Percentiles rank a stretch among this genome's conserved stretches.
These are phyloP conservation scores for Eupelmus urozonus DNA, from an alignment of 2,888 invertebrate genomes.

Conservation along the genomic window DNA sequence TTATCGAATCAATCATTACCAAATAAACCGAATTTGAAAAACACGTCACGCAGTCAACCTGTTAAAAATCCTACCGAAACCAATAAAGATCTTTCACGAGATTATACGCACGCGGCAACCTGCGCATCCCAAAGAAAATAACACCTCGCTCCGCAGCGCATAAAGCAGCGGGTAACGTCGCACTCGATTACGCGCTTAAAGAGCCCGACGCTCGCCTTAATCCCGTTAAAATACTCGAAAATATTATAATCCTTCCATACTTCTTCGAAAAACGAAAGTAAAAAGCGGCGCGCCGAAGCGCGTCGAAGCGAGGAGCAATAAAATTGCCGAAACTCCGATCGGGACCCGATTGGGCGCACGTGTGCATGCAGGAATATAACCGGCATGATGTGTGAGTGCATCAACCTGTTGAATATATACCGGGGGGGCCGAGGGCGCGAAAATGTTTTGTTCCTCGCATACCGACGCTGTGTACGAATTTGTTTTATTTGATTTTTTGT, in stretches of 20 bases:
- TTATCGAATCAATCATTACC: too few species aligned
- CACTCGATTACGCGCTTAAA: neutral
- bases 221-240: constrained; percentile 6
- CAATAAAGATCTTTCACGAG: neutral
- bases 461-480: constrained; percentile 3
- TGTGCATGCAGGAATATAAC: neutral
- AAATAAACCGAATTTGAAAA: too few species aligned
- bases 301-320: neutral
- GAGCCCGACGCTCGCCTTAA: neutral
- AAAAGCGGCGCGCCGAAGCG: neutral
- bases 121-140: too few species aligned
- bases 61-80: neutral
- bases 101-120: neutral
- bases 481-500: constrained; percentile 1
- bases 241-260: neutral
- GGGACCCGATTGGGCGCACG: neutral
- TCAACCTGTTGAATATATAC: constrained; percentile 31
- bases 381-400: neutral
- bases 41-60: too few species aligned
- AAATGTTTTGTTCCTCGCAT: constrained; percentile 35
- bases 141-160: too few species aligned
- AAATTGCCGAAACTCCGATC: constrained; percentile 1
- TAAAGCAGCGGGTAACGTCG: neutral
- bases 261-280: too few species aligned
- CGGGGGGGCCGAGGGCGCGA: neutral